phyloP scores from a whole-genome alignment of 2,888 invertebrate genomes.

The Oligia fasciuncula region DNA sequence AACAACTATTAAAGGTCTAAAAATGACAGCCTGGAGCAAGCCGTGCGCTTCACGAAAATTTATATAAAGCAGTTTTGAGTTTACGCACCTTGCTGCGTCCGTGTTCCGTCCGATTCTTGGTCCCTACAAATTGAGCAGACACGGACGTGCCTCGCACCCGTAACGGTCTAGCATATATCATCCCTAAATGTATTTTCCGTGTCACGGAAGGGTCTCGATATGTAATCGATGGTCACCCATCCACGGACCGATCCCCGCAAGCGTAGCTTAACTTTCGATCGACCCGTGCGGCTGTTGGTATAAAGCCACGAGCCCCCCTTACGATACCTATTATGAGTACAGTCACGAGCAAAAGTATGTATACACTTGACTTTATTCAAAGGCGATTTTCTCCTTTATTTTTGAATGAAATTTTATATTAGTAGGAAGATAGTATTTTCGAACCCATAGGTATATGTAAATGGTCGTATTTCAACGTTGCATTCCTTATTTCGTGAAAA shows the following conservation, averaged over 20 bases:
- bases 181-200: not conserved
- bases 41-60: not conserved
- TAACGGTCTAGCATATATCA: not conserved
- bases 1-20: not conserved
- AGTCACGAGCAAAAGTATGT: too few relatives aligned
- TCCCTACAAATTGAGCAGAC: not conserved
- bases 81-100: too few relatives aligned
- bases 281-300: fast-evolving
- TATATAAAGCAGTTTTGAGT: not conserved
- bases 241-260: not conserved
- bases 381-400: too few relatives aligned
- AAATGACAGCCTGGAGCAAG: not conserved
- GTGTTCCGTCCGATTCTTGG: not conserved
- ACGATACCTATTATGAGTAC: not conserved
- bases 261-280: not conserved
- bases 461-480: too few relatives aligned
- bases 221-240: not conserved
- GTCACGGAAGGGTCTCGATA: not conserved
- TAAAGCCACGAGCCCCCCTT: not conserved
- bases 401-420: too few relatives aligned
- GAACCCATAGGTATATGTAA: too few relatives aligned
- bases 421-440: too few relatives aligned
- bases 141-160: not conserved
- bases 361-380: too few relatives aligned
- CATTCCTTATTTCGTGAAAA: too few relatives aligned